A percentile compares a stretch with the other conserved stretches of the same genome.
These are phyloP conservation scores for Imbricaverruca yamaguchii DNA, from an alignment of 2,888 invertebrate genomes.

Conservation along the genomic window DNA sequence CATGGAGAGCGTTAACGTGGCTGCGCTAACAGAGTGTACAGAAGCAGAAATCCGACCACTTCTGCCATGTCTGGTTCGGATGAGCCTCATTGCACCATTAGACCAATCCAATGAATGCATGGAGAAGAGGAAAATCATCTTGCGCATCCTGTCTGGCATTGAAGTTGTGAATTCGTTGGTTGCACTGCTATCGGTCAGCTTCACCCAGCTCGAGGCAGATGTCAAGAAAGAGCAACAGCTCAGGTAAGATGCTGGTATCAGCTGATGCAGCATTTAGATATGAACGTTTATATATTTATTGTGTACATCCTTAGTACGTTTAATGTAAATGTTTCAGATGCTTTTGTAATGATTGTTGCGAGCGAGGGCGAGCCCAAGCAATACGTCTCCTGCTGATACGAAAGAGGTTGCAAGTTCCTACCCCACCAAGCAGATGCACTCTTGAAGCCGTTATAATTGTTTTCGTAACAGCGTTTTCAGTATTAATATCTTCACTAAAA, in stretches of 20 bases:
- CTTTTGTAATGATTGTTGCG: too few species aligned
- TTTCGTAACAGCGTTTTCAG: too few species aligned
- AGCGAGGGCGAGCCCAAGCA: too few species aligned
- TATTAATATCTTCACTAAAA: too few species aligned
- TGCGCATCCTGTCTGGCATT: conserved; percentile 82
- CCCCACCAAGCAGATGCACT: too few species aligned
- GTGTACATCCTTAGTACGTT: too few species aligned
- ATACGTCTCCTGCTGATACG: too few species aligned
- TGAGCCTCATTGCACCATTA: conserved; percentile 80
- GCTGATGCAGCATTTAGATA: too few species aligned
- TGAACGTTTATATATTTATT: too few species aligned
- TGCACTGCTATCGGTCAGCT: conserved; percentile 85
- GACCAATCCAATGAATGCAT: conserved; percentile 78
- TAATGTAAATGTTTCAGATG: too few species aligned
- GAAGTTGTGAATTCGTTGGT: conserved; percentile 92
- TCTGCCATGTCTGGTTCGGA: conserved; percentile 80
- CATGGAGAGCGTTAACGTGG: conserved; percentile 72
- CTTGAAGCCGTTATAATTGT: too few species aligned
- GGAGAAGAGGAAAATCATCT: conserved; percentile 73
- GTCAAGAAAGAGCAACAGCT: conserved; percentile 85
- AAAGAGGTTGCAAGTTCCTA: too few species aligned
- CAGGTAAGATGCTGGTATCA: conserved; percentile 55
- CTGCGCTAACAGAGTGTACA: conserved; percentile 29
- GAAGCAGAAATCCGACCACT: conserved; percentile 76
- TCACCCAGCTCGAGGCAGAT: conserved; percentile 83